Evolutionary conservation across 2,113 vertebrate species (phyloP).

Genomic region (Brachirus orientalis): DNA sequence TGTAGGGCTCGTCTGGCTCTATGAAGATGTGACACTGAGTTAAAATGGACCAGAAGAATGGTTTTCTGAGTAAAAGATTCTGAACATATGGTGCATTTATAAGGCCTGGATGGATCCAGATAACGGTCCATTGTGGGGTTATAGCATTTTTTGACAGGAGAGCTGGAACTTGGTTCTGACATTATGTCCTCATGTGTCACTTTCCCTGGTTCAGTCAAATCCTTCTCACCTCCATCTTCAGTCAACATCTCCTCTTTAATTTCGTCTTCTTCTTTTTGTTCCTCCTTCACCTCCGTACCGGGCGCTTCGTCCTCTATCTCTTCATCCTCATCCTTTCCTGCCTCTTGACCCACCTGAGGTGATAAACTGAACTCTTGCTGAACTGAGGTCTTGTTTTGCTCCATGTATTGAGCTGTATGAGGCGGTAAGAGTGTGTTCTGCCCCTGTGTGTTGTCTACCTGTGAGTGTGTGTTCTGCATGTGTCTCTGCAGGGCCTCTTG

Average conservation of each 20-base stretch:
- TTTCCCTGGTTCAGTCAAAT: slow-evolving; percentile 87
- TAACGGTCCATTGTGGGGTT: slow-evolving; percentile 98
- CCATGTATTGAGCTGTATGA: slow-evolving; percentile 71
- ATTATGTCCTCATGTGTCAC: slow-evolving; percentile 85
- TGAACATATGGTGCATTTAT: slow-evolving; percentile 98
- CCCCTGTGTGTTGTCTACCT: slow-evolving; percentile 84
- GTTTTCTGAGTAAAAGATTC: slow-evolving; percentile 99
- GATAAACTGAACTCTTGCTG: slow-evolving; percentile 89
- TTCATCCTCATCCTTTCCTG: slow-evolving; percentile 89
- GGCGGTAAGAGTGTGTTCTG: slow-evolving; percentile 84
- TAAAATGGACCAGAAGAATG: slow-evolving; percentile 97
- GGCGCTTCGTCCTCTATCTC: slow-evolving; percentile 88
- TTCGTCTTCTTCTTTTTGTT: slow-evolving; percentile 79
- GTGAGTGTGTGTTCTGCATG: slow-evolving; percentile 92
- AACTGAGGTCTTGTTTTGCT: slow-evolving; percentile 89
- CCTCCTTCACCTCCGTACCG: slow-evolving; percentile 48
- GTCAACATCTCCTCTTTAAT: slow-evolving; percentile 85
- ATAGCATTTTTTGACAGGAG: slow-evolving; percentile 88
- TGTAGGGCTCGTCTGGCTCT: slow-evolving; percentile 95
- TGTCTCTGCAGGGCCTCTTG: slow-evolving; percentile 97
- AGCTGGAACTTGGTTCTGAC: slow-evolving; percentile 86
- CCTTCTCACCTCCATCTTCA: slow-evolving; percentile 87
- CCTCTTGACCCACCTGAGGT: slow-evolving; percentile 90
- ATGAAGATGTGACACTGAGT: slow-evolving; percentile 97
- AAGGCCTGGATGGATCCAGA: slow-evolving; percentile 94